Conservation (phyloP, 2,797 vertebrate genomes). For the Lagorchestes hirsutus region DNA sequence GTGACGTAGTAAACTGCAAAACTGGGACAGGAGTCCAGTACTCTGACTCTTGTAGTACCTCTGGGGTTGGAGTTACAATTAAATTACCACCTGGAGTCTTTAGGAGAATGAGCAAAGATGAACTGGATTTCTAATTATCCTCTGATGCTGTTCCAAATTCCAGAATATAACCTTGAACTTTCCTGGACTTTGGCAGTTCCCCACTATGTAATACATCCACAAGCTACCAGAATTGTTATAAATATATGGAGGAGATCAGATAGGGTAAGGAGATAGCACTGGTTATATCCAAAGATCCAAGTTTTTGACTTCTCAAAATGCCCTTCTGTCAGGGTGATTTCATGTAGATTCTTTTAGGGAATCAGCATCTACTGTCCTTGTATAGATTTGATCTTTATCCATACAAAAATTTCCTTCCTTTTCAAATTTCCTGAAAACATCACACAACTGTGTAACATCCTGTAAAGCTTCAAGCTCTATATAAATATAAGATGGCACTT, state of each 20-base stretch:
- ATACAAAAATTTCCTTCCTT: not conserved
- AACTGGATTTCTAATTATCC: conserved; percentile 26
- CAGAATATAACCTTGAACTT: conserved; percentile 47
- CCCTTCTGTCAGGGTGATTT: not conserved
- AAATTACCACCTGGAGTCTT: conserved; percentile 42
- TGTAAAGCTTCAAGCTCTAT: not conserved
- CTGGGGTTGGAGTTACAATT: not conserved
- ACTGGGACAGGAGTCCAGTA: not conserved
- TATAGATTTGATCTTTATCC: not conserved
- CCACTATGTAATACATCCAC: not conserved
- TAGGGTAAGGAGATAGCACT: not conserved
- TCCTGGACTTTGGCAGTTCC: not conserved
- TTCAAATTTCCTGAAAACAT: not conserved
- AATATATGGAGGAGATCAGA: not conserved
- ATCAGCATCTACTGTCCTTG: not conserved
- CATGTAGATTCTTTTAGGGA: not conserved
- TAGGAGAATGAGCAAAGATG: conserved; percentile 47
- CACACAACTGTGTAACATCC: not conserved
- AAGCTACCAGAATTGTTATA: not conserved
- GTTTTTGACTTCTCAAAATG: not conserved
- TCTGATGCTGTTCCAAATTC: conserved; percentile 37
- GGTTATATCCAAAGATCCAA: not conserved
- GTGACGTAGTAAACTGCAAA: not conserved
- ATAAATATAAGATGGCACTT: not conserved
- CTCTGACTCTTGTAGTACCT: not conserved